Percentiles rank a stretch among this genome's conserved stretches.
Evolutionary conservation across 1,140 invertebrate species (phyloP).

Genomic region (Trachymyrmex septentrionalis): DNA sequence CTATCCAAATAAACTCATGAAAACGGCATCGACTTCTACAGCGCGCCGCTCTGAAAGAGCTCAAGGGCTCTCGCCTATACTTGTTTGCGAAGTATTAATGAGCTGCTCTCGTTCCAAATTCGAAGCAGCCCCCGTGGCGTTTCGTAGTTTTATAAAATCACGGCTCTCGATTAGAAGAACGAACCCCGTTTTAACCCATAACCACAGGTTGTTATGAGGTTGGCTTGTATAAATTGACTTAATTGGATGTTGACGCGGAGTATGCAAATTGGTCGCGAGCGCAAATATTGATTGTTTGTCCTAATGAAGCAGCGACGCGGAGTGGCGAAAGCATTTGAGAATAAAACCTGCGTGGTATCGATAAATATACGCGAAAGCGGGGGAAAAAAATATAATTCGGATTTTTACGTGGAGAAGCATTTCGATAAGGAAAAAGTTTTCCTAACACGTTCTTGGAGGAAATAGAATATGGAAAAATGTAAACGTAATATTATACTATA

Average conservation of each 20-base stretch:
- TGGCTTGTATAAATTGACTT: constrained; percentile 51
- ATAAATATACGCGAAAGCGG: not conserved
- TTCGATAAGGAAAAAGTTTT: not conserved
- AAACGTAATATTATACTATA: constrained; percentile 8
- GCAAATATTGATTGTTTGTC: constrained; percentile 62
- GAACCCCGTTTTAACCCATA: constrained; percentile 43
- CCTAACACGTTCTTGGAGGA: not conserved
- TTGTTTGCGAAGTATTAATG: constrained; percentile 50
- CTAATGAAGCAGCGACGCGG: constrained; percentile 52
- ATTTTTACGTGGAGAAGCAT: not conserved
- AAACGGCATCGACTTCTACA: constrained; percentile 48
- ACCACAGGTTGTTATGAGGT: constrained; percentile 32
- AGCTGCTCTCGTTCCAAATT: not conserved
- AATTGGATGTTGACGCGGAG: constrained; percentile 53
- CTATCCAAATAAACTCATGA: constrained; percentile 27
- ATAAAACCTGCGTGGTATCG: constrained; percentile 11
- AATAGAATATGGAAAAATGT: not conserved
- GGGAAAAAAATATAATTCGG: not conserved
- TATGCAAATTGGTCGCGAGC: constrained; percentile 57
- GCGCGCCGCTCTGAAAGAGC: constrained; percentile 1
- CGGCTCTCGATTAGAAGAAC: not conserved
- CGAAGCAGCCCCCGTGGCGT: not conserved
- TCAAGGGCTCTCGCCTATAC: not conserved
- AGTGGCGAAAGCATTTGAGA: constrained; percentile 10
- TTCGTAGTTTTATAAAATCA: constrained; percentile 43